Evolutionary conservation across 2,888 invertebrate genomes (phyloP), one percentile per base, ranked within the genome.

Genomic region (Pedicia rivosa): DNA sequence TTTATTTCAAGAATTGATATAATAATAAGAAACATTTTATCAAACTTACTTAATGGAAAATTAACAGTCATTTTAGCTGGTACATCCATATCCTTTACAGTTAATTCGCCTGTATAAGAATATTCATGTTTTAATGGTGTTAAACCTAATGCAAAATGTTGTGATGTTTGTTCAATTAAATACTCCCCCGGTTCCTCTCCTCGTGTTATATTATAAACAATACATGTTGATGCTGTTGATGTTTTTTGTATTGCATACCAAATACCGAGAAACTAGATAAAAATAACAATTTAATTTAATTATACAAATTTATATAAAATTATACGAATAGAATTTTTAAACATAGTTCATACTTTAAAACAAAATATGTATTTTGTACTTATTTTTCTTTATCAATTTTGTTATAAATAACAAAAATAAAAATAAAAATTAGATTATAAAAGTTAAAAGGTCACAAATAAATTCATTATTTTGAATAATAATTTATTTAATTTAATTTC

Each of bases 241-340:
- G 83, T 83, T 59, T 84, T 84, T 58, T 83, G 78, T 26, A 84
- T 70, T 10, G 78, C 83, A 56, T 78, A 80, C 84, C 84, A 86
- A 12, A 76, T 58, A 1, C 84, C 84, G 40, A 83, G 58, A 58
- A 84, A 68, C 83, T 84, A 59, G 34, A 62, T 52, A 22, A 19
- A 31, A 14, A 25, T 16, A 7, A 9, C 15, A 32, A 20, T 29
- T 15, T 36, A 8, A 13, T 26, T 36, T 28, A 16, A n/a, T 28
- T 28, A 20, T n/a, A 20, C 28, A 15, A n/a, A 28, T 19, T 26
- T 16, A 12, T 28, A n/a, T n/a, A n/a, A n/a, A n/a, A n/a, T n/a
- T 25, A n/a, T 14, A 13, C 24, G 7, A 16, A 26, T 8, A n/a
- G 12, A 16, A 32, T 32, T 13, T n/a, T 16, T 16, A 7, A 32